These are phyloP conservation scores for Perdita meconis DNA, from an alignment of 2,888 invertebrate species.

Conservation along the genomic window DNA sequence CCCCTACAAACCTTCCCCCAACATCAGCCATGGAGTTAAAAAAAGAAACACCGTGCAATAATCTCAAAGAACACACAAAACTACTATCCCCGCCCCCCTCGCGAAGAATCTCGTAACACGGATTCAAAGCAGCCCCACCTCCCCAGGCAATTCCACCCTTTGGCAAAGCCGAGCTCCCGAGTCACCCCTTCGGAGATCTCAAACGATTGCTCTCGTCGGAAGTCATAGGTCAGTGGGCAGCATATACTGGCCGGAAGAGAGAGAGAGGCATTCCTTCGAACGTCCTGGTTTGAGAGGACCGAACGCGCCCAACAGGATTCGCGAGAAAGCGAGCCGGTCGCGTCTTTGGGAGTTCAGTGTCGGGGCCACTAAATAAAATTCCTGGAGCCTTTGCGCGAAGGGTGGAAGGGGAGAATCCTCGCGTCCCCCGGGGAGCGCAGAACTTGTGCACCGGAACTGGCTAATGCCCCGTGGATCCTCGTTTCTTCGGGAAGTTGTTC, in stretches of 20 bases:
- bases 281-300: slow-evolving; percentile 60
- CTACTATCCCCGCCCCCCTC: background rate
- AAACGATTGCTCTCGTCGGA: slow-evolving; percentile 8
- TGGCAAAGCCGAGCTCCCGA: slow-evolving; percentile 28
- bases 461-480: slow-evolving; percentile 2
- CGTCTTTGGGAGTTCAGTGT: slow-evolving; percentile 61
- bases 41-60: too few relatives aligned
- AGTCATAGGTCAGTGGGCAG: slow-evolving; percentile 54
- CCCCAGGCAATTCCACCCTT: slow-evolving; percentile 42
- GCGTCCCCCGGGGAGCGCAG: background rate
- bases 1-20: too few relatives aligned
- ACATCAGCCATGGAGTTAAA: too few relatives aligned
- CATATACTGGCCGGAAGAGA: slow-evolving; percentile 33
- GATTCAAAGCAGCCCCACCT: slow-evolving; percentile 14
- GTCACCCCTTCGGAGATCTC: background rate
- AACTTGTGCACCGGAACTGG: slow-evolving; percentile 10
- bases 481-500: background rate
- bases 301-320: background rate
- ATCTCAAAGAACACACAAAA: background rate
- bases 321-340: slow-evolving; percentile 53
- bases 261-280: slow-evolving; percentile 56
- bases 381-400: slow-evolving; percentile 53
- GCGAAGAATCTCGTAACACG: background rate
- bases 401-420: slow-evolving; percentile 21
- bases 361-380: slow-evolving; percentile 66